Conservation (phyloP, 1,140 invertebrate species). For the Panagrolaimus sp. region DNA sequence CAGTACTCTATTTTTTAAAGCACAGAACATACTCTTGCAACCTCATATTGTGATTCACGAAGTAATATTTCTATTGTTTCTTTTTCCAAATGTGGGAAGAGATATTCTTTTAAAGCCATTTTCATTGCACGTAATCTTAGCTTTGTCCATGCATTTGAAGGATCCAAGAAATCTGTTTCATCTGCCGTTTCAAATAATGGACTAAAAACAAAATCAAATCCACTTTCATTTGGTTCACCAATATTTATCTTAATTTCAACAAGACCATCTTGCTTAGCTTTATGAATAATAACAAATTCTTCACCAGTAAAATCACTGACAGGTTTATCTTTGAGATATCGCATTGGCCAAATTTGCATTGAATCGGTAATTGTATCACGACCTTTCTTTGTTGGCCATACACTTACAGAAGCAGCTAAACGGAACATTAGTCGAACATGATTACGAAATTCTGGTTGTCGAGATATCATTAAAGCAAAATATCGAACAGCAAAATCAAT, state of each 20-base stretch:
- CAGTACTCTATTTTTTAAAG: background rate
- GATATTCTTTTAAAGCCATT: conserved; percentile 74
- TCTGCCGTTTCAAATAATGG: conserved; percentile 19
- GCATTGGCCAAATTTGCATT: conserved; percentile 72
- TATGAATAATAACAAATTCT: conserved; percentile 12
- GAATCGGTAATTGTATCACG: conserved; percentile 67
- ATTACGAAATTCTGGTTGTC: conserved; percentile 76
- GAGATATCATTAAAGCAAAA: conserved; percentile 30
- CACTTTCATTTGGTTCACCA: background rate
- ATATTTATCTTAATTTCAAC: background rate
- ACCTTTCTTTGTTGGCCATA: conserved; percentile 72
- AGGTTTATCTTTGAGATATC: conserved; percentile 90
- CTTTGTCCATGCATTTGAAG: conserved; percentile 80
- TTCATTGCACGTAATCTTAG: conserved; percentile 92
- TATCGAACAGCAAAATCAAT: background rate
- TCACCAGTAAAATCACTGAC: conserved; percentile 71
- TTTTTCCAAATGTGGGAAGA: conserved; percentile 80
- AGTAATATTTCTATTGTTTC: conserved; percentile 76
- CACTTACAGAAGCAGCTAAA: conserved; percentile 76
- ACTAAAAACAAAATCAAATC: conserved; percentile 4
- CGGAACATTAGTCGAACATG: conserved; percentile 81
- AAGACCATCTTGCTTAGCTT: conserved; percentile 1
- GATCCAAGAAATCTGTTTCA: conserved; percentile 23
- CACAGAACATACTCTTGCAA: conserved; percentile 64
- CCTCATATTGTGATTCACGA: conserved; percentile 79